Conservation (phyloP, 2,797 vertebrate species). For the Tolypeutes matacus region DNA sequence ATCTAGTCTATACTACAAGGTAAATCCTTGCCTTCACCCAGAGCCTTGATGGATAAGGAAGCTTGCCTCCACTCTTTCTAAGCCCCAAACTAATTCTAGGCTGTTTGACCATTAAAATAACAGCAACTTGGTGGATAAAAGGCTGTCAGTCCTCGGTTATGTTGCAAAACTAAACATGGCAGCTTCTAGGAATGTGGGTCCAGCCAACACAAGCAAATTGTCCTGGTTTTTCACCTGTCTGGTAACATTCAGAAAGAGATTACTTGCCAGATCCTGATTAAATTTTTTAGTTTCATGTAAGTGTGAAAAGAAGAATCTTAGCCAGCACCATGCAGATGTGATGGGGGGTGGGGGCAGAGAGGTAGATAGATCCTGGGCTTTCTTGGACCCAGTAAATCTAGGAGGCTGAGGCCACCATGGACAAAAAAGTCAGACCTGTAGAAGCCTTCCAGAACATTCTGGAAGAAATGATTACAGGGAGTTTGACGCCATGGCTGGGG, state of each 20-base stretch:
- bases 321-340: background rate
- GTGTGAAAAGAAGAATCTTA: constrained; percentile 26
- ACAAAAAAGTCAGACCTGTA: background rate
- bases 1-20: background rate
- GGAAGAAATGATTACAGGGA: background rate
- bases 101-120: constrained; percentile 15
- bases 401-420: background rate
- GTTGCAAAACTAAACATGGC: background rate
- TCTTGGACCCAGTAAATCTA: background rate
- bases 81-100: constrained; percentile 21
- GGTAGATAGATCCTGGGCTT: background rate
- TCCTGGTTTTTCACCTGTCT: background rate
- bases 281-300: background rate
- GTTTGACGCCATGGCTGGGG: background rate
- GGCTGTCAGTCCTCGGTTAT: constrained; percentile 3
- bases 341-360: background rate
- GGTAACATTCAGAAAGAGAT: background rate
- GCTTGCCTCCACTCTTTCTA: background rate
- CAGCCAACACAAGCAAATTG: background rate
- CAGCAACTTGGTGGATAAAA: background rate
- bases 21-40: background rate
- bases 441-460: constrained; percentile 8
- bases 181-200: constrained; percentile 26
- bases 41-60: background rate
- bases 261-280: background rate